Percentiles rank a stretch among this genome's conserved stretches.
Evolutionary conservation across 1,140 invertebrate genomes (phyloP).

Genomic region (Caenorhabditis brenneri): DNA sequence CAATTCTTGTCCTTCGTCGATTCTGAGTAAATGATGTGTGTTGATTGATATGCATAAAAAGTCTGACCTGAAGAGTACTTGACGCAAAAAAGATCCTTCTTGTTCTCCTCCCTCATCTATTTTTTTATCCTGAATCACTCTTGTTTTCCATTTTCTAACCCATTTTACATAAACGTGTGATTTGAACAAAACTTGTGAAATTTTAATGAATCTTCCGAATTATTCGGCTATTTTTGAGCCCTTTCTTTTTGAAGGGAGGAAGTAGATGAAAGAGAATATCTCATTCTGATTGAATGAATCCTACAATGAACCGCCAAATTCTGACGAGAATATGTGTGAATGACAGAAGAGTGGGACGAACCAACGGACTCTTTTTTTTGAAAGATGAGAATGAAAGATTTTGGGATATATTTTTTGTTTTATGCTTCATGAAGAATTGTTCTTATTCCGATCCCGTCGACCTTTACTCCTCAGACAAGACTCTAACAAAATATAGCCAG

Average conservation of each 20-base stretch:
- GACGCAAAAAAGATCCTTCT: neutral
- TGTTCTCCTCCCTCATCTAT: neutral
- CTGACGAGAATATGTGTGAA: slow-evolving; percentile 26
- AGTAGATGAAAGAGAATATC: neutral
- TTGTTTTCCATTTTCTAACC: neutral
- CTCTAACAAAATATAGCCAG: no score
- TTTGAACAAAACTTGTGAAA: neutral
- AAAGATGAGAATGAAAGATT: neutral
- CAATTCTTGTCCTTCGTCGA: neutral
- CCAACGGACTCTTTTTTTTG: neutral
- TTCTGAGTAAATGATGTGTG: slow-evolving; percentile 4
- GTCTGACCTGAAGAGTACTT: slow-evolving; percentile 33
- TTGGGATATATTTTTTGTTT: neutral
- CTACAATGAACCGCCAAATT: neutral
- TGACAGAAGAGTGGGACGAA: neutral
- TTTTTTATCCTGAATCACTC: neutral
- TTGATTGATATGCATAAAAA: slow-evolving; percentile 36
- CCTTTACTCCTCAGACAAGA: no score
- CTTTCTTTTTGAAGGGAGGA: neutral
- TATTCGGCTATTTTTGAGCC: neutral
- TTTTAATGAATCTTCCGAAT: neutral
- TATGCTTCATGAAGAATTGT: no score
- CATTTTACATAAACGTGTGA: no score
- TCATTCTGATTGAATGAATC: slow-evolving; percentile 20
- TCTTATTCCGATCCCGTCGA: no score